Base-by-base conservation (phyloP, 1,140 invertebrate genomes). In the Drosophila jambulina region DNA sequence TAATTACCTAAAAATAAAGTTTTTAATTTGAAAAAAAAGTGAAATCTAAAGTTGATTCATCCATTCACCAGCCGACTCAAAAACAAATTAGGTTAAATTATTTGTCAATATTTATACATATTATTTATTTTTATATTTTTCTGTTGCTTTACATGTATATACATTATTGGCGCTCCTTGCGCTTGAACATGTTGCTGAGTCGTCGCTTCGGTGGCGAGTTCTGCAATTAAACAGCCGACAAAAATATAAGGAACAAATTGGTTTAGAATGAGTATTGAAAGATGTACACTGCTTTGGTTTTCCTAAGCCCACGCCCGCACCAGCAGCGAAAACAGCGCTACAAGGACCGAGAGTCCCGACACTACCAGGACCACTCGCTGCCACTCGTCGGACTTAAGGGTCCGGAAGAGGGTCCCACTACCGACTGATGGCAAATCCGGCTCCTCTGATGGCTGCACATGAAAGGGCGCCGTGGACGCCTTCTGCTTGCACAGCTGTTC, bases 131-230 rank as follows among this genome's bases (percentile, higher is more conserved):
- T 19, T 9, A 48, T 27, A n/a, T 23, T 53, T 15, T 19, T 53
- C 1, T 17, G 13, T 34, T 10, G 29, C 13, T 53, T 56, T 23
- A 56, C 53, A 56, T n/a, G n/a, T 56, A 56, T 56, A 25, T 56
- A 56, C 53, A 56, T 38, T 56, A 56, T n/a, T 56, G 3, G 34
- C 53, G 53, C 67, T 91, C 90, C 53, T 92, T 92, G 57, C 88
- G 82, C 58, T 92, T 91, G 40, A 92, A 92, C 60, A 92, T 91
- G 64, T 78, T 92, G 78, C 91, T 92, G 27, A 92, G 90, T 8
- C 91, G 85, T 51, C 90, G 70, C 62, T 86, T 92, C 12, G 91
- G 91, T 48, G 91, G 91, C 13, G 91, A 91, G 32, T 92, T 92
- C 91, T 92, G 83, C 13, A 88, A 80, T 63, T 65, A 34, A 64